Evolutionary conservation across 2,797 vertebrate species (phyloP), one percentile per base, ranked within the genome.

Genomic region (Chelon auratus): DNA sequence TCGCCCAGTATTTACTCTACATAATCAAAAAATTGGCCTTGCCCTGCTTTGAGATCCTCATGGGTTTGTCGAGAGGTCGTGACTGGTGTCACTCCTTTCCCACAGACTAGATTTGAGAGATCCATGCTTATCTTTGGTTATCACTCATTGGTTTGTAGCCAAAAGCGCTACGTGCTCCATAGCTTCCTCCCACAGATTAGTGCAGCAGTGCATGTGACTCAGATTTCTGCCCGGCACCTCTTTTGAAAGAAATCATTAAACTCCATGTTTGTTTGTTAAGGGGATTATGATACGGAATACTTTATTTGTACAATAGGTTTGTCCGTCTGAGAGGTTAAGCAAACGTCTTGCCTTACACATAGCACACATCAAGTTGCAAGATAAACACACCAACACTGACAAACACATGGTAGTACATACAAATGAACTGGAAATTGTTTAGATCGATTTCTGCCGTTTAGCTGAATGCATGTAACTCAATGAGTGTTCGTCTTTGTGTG

Each of bases 191-290:
- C 1, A 3, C 0, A 47, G 61, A 66, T 15, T 61, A 71, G 47
- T 14, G 4, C 13, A 36, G 48, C 70, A 9, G 20, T 22, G 3
- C n/a, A 17, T 20, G 9, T 68, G 59, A 80, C 36, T 79, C 61
- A 52, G 22, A 12, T 40, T 67, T 47, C 77, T 75, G 53, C 75
- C 37, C 17, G 57, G 45, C 45, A 68, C 57, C 47, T 18, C 12
- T 47, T 62, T 52, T 22, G 6, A 20, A 42, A 56, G 42, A 58
- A 81, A 81, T 62, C 26, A 83, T 76, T 76, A 76, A 71, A 55
- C 20, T 42, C 48, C 22, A 12, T 53, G 63, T 47, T 50, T 69
- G 53, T 37, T 5, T 52, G 22, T 20, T 65, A 15, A 45, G 10
- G 42, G 43, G 24, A 59, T 74, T 37, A n/a, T 22, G 14, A 58